phyloP scores from a whole-genome alignment of 2,888 invertebrate genomes.

The Himalopsyche tibetana region DNA sequence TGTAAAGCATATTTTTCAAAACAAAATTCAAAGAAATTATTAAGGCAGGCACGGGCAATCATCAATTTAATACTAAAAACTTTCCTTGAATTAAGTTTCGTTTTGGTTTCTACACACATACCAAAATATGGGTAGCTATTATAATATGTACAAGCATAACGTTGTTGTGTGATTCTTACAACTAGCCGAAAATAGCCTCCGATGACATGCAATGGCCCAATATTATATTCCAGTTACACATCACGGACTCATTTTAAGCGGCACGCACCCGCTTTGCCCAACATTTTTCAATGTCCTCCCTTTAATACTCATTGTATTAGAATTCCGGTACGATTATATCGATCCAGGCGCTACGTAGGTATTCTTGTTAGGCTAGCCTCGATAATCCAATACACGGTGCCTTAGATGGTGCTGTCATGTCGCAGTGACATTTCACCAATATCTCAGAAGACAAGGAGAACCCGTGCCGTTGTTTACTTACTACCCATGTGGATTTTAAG shows the following conservation, averaged over 20 bases:
- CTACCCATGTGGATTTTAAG: not conserved
- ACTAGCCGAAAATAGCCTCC: constrained; percentile 6
- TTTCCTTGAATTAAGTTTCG: too few species aligned
- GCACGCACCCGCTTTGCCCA: constrained; percentile 18
- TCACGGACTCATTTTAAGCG: not conserved
- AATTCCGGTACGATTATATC: constrained; percentile 28
- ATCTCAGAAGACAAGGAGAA: not conserved
- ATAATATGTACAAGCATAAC: too few species aligned
- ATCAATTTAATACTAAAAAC: too few species aligned
- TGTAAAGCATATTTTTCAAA: too few species aligned
- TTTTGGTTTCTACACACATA: too few species aligned
- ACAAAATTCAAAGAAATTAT: too few species aligned
- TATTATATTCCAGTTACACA: constrained; percentile 10
- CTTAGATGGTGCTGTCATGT: not conserved
- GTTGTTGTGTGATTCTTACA: not conserved
- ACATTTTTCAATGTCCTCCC: constrained; percentile 28
- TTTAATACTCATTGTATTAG: constrained; percentile 10
- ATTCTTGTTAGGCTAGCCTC: not conserved
- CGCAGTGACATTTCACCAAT: not conserved
- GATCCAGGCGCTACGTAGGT: not conserved
- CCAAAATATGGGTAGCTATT: too few species aligned
- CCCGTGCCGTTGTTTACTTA: not conserved
- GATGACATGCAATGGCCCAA: constrained; percentile 32
- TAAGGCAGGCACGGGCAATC: too few species aligned
- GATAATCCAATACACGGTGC: not conserved